Evolutionary conservation across 2,797 vertebrate genomes (phyloP).

Genomic region (Euphonia xanthogaster): DNA sequence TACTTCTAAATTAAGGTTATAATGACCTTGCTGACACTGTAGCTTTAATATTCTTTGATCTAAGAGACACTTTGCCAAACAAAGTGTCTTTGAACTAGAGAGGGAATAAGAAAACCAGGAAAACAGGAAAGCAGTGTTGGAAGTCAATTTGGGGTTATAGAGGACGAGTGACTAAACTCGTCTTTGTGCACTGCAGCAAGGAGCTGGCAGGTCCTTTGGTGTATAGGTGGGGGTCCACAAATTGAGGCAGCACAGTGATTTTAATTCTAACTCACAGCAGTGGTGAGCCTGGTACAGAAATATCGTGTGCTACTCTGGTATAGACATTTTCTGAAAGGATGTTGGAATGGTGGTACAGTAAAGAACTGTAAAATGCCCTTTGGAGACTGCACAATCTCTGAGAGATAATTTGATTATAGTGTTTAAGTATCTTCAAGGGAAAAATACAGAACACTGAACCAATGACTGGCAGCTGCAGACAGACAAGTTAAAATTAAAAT

Average conservation of each 20-base stretch:
- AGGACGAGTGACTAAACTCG: not conserved
- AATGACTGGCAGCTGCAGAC: slow-evolving; percentile 13
- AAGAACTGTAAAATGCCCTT: not conserved
- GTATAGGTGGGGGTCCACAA: not conserved
- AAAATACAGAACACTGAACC: slow-evolving; percentile 41
- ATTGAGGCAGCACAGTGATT: not conserved
- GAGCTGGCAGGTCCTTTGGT: not conserved
- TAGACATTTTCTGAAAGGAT: slow-evolving; percentile 2
- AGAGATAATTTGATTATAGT: slow-evolving; percentile 51
- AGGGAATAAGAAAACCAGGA: not conserved
- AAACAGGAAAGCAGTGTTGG: not conserved
- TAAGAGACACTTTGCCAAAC: not conserved
- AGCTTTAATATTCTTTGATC: not conserved
- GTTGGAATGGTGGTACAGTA: not conserved
- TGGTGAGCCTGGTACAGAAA: not conserved
- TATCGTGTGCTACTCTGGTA: not conserved
- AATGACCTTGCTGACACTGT: not conserved
- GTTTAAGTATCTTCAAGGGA: slow-evolving; percentile 52
- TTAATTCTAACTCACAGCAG: not conserved
- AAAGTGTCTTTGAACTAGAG: not conserved
- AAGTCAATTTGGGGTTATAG: not conserved
- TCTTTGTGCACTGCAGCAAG: not conserved
- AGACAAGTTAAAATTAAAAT: slow-evolving; percentile 60
- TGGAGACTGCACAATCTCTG: slow-evolving; percentile 3
- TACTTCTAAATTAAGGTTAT: not conserved